A percentile compares a stretch with the other conserved stretches of the same genome.
phyloP scores from a whole-genome alignment of 2,113 vertebrate genomes.

The Guaruba guarouba region DNA sequence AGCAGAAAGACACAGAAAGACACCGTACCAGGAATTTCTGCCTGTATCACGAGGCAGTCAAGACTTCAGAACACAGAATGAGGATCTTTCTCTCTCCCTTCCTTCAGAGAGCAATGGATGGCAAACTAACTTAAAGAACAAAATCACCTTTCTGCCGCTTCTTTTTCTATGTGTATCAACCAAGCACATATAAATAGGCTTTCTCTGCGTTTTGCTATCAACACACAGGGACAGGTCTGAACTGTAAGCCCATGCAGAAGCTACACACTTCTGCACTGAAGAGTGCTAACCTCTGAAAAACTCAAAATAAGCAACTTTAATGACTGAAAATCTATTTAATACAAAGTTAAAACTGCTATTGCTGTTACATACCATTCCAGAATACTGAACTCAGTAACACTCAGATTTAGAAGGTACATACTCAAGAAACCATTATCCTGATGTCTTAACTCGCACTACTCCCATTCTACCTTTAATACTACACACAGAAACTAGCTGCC shows the following conservation, averaged over 20 bases:
- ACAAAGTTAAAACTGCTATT: not conserved
- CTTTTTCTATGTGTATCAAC: not conserved
- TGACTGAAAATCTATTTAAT: not conserved
- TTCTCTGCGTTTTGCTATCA: not conserved
- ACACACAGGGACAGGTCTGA: not conserved
- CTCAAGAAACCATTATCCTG: not conserved
- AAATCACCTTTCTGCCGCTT: not conserved
- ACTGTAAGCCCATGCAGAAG: not conserved
- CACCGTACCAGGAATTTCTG: not conserved
- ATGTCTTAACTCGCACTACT: not conserved
- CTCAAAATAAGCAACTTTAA: not conserved
- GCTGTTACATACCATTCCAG: not conserved
- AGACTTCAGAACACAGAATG: not conserved
- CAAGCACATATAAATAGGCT: not conserved
- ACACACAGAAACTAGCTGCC: not conserved
- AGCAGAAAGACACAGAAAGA: not conserved
- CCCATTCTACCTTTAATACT: not conserved
- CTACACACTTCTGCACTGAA: not conserved
- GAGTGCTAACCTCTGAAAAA: not conserved
- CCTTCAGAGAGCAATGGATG: not conserved
- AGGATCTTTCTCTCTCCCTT: not conserved
- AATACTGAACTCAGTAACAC: not conserved
- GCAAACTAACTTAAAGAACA: not conserved
- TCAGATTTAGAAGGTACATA: not conserved
- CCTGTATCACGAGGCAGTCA: not conserved